phyloP scores from a whole-genome alignment of 2,888 invertebrate genomes.

The Coecobrya sp. region DNA sequence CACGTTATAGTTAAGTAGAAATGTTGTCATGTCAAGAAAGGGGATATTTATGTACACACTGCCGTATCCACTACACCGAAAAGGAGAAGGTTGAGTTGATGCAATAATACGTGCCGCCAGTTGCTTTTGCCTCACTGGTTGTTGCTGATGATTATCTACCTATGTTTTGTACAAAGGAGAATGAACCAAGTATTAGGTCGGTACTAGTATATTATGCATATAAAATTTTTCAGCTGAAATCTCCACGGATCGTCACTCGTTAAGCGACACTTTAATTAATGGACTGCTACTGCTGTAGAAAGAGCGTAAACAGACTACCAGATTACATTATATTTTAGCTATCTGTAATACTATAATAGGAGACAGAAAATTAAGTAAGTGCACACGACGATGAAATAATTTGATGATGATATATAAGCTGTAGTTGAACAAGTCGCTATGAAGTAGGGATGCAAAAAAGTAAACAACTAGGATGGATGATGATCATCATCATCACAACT shows the following conservation, averaged over 20 bases:
- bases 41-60: not conserved
- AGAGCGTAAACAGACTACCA: not conserved
- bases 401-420: constrained; percentile 23
- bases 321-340: not conserved
- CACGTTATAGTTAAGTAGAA: constrained; percentile 27
- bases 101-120: not conserved
- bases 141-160: not conserved
- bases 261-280: constrained; percentile 84
- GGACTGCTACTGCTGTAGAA: constrained; percentile 54
- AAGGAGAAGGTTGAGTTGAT: not conserved
- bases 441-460: constrained; percentile 7
- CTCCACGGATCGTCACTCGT: constrained; percentile 78
- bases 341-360: not conserved
- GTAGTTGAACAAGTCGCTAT: not conserved
- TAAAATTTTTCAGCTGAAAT: constrained; percentile 58
- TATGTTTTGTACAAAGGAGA: not conserved
- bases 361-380: constrained; percentile 18
- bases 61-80: not conserved
- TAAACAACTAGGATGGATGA: not conserved
- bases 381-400: constrained; percentile 20
- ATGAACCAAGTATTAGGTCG: not conserved
- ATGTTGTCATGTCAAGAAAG: constrained; percentile 73
- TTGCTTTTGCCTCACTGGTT: not conserved
- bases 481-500: constrained; percentile 5
- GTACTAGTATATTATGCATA: not conserved